Evolutionary conservation across 30 jellyfish, hydroid and myxozoan species (phyloP).

Genomic region (Hydractinia echinata): DNA sequence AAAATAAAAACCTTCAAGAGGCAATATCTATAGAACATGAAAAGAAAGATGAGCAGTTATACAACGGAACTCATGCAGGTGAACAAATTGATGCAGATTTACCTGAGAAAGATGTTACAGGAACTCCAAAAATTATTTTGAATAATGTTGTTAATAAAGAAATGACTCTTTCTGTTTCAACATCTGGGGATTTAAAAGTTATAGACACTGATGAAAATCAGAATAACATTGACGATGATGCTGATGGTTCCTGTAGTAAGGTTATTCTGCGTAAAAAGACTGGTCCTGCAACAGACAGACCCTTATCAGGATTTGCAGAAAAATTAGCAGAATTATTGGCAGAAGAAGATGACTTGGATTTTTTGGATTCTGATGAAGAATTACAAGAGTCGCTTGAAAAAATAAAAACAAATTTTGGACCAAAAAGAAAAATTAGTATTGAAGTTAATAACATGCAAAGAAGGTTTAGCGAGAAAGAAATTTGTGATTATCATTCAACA

Average conservation of each 20-base stretch:
- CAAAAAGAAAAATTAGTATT: constrained; percentile 26
- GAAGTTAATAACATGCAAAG: constrained; percentile 45
- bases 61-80: background rate
- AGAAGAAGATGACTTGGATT: constrained; percentile 90
- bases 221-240: background rate
- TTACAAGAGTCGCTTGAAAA: constrained; percentile 63
- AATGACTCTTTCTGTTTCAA: background rate
- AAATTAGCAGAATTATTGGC: constrained; percentile 81
- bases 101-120: background rate
- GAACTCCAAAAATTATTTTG: background rate
- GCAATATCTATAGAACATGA: background rate
- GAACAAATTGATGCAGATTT: background rate
- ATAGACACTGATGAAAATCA: constrained; percentile 9
- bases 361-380: constrained; percentile 91
- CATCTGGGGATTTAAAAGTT: constrained; percentile 2
- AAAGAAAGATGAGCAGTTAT: background rate
- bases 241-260: too few species aligned
- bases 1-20: background rate
- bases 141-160: constrained; percentile 6
- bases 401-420: constrained; percentile 43
- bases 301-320: constrained; percentile 91
- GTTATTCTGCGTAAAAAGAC: constrained; percentile 5
- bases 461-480: constrained; percentile 27
- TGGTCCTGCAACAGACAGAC: constrained; percentile 56
- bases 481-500: constrained; percentile 25